These are phyloP conservation scores for Bimastos eiseni DNA, from an alignment of 2,888 invertebrate species.

Conservation along the genomic window DNA sequence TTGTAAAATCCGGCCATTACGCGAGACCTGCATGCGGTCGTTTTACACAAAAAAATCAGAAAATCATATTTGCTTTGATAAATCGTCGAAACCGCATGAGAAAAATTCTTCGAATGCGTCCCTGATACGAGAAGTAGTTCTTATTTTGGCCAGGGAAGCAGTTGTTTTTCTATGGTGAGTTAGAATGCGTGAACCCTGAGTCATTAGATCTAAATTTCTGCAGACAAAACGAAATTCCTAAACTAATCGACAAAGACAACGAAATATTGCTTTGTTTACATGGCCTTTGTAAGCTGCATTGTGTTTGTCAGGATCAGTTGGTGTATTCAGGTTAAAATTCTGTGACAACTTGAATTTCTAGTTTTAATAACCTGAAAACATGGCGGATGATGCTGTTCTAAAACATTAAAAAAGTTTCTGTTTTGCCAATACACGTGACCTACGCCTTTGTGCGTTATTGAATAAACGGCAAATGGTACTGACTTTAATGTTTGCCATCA, in stretches of 20 bases:
- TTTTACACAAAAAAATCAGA: constrained; percentile 16
- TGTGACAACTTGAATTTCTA: not conserved
- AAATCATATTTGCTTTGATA: not conserved
- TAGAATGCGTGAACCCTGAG: constrained; percentile 13
- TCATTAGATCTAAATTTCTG: not conserved
- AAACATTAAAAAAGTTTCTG: not conserved
- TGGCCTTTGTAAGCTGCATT: not conserved
- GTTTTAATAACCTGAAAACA: not conserved
- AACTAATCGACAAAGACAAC: not conserved
- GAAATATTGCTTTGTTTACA: not conserved
- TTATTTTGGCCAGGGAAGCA: constrained; percentile 13
- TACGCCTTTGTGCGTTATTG: not conserved
- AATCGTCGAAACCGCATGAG: not conserved
- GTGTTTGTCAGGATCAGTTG: not conserved
- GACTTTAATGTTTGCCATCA: not conserved
- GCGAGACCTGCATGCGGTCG: constrained; percentile 20
- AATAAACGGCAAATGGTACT: not conserved
- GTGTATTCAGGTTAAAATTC: not conserved
- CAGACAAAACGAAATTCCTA: not conserved
- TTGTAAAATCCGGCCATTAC: constrained; percentile 22
- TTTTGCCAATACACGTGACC: not conserved
- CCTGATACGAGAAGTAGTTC: not conserved
- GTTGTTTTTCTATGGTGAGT: constrained; percentile 13
- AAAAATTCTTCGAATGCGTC: constrained; percentile 13
- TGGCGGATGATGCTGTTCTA: not conserved